Evolutionary conservation across 2,797 vertebrate genomes (phyloP), one percentile per base, ranked within the genome.

Genomic region (Luscinia luscinia): DNA sequence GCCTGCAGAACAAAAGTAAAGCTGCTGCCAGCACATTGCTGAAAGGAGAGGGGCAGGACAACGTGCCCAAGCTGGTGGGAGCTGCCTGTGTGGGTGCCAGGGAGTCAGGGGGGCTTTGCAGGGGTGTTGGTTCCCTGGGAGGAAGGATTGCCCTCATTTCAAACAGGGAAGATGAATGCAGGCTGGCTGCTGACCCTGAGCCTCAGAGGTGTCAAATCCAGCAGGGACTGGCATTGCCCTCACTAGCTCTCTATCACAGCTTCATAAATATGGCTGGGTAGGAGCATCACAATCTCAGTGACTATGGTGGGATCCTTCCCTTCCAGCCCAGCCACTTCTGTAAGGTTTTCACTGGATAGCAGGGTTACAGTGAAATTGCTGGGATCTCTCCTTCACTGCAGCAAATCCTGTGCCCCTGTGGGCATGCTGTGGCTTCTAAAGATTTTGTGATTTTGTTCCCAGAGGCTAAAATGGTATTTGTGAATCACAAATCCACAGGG

Each of bases 11-110:
- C 98, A 98, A 98, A 98, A 97, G 97, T 96, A 97, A 97, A 97
- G 97, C 98, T 98, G 97, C 94, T 96, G 94, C 95, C 96, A 97
- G 98, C 97, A 97, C 92, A 96, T 98, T 97, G 89, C 95, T 97
- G 97, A 97, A 95, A 96, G 78, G 78, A 92, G 91, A 94, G 84
- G 41, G 86, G 86, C 95, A 94, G 91, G 67, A 91, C 86, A 64
- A 36, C 23, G 41, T 1, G 20, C 91, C 52, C 1, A 0, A 81
- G 19, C 85, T 0, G 4, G 61, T 76, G 62, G 94, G 91, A 90
- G 85, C 90, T 93, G 97, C 95, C 95, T 83, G 64, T 41, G 18
- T 20, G 68, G 73, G 63, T 67, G 64, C 22, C 4, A 0, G 38
- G 48, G 34, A 61, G 67, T 74, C 95, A 90, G 96, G 7, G 9